These are phyloP conservation scores for Scopus umbretta DNA, from an alignment of 2,113 vertebrate species.

Conservation along the genomic window DNA sequence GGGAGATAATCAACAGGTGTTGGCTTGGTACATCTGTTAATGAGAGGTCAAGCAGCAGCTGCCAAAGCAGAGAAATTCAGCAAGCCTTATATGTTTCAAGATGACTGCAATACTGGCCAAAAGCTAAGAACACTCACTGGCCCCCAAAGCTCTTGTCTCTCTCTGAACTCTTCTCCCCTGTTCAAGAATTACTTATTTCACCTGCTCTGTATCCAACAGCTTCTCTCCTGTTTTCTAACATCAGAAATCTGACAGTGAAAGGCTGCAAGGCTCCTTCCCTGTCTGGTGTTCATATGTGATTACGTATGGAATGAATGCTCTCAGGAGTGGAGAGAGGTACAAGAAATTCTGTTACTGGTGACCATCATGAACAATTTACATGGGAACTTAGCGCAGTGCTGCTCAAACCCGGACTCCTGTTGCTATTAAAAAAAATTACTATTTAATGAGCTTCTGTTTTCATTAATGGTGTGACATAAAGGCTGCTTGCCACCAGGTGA, in stretches of 20 bases:
- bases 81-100: neutral
- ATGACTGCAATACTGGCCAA: neutral
- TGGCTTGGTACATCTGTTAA: neutral
- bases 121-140: neutral
- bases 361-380: constrained; percentile 7
- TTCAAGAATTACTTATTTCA: neutral
- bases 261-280: neutral
- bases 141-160: neutral
- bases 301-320: neutral
- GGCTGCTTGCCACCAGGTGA: constrained; percentile 54
- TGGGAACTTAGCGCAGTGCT: neutral
- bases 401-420: constrained; percentile 11
- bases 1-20: neutral
- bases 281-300: neutral
- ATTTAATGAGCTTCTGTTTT: constrained; percentile 63
- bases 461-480: constrained; percentile 52
- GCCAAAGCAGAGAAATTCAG: neutral
- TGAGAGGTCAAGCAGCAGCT: neutral
- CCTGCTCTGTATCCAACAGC: neutral
- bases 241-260: neutral
- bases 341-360: neutral
- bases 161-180: neutral
- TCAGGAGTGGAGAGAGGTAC: neutral
- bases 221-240: neutral
- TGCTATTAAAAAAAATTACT: constrained; percentile 37